A percentile compares a stretch with the other conserved stretches of the same genome.
These are phyloP conservation scores for Callipepla squamata DNA, from an alignment of 2,113 vertebrate species.

Conservation along the genomic window DNA sequence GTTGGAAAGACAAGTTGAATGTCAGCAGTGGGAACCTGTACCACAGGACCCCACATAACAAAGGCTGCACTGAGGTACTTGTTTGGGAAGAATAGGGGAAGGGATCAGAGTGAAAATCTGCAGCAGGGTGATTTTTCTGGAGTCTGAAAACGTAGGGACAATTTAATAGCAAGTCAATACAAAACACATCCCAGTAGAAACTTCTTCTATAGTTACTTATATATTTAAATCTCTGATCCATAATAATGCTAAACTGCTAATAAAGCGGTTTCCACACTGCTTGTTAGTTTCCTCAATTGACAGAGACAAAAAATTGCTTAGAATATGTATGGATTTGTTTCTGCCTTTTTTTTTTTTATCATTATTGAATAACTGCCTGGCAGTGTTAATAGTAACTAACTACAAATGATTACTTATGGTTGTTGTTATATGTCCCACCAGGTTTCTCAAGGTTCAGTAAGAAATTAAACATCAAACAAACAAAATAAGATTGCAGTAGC, in stretches of 20 bases:
- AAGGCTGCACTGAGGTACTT: background rate
- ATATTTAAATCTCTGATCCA: background rate
- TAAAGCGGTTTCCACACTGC: background rate
- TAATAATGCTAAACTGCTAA: background rate
- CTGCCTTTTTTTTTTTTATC: background rate
- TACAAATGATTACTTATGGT: slow-evolving; percentile 42
- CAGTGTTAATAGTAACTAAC: slow-evolving; percentile 35
- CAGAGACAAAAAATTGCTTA: background rate
- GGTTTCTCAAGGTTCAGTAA: slow-evolving; percentile 16
- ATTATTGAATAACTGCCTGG: background rate
- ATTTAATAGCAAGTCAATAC: background rate
- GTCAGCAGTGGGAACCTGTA: background rate
- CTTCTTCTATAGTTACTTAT: background rate
- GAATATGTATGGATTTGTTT: background rate
- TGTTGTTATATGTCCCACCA: background rate
- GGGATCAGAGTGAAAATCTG: background rate
- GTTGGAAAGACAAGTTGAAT: background rate
- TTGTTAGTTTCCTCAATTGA: background rate
- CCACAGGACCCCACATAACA: background rate
- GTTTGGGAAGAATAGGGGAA: background rate
- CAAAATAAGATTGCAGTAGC: background rate
- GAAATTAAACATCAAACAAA: slow-evolving; percentile 51
- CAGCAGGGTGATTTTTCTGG: background rate
- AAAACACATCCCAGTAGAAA: background rate
- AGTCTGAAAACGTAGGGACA: background rate